These are phyloP conservation scores for Spilarctia lutea DNA, from an alignment of 2,888 invertebrate species.

Conservation along the genomic window DNA sequence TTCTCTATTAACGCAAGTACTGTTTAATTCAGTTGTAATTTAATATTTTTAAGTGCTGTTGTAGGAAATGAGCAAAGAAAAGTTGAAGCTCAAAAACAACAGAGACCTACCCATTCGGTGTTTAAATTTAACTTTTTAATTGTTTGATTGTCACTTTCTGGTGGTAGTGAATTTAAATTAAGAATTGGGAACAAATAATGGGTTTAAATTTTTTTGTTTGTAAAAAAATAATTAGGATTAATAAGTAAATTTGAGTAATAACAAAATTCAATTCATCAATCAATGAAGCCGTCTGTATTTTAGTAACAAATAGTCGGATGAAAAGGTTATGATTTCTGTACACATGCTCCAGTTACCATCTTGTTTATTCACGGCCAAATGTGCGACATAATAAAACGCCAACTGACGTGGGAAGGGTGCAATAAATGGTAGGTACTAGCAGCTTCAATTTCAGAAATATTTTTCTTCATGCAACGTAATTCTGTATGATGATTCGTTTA, in stretches of 20 bases:
- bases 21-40: constrained; percentile 63
- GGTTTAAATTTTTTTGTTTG: neutral
- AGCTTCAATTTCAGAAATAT: constrained; percentile 50
- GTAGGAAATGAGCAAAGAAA: constrained; percentile 16
- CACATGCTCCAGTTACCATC: constrained; percentile 57
- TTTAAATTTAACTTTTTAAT: constrained; percentile 3
- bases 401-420: constrained; percentile 51
- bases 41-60: constrained; percentile 51
- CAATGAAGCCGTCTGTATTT: constrained; percentile 23
- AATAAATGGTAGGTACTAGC: constrained; percentile 49
- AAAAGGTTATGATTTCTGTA: constrained; percentile 51
- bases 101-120: constrained; percentile 1
- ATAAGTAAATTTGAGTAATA: neutral
- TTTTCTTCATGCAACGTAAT: constrained; percentile 48
- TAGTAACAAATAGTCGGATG: constrained; percentile 48
- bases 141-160: neutral
- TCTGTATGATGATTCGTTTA: constrained; percentile 50
- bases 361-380: constrained; percentile 63
- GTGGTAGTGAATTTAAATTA: neutral
- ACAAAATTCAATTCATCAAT: neutral
- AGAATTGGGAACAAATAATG: neutral
- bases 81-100: constrained; percentile 23
- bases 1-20: constrained; percentile 67
- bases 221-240: neutral
- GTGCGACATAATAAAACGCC: constrained; percentile 58